Percentiles rank a stretch among this genome's conserved stretches.
phyloP scores from a whole-genome alignment of 1,140 invertebrate genomes.

The Camponotus pennsylvanicus region DNA sequence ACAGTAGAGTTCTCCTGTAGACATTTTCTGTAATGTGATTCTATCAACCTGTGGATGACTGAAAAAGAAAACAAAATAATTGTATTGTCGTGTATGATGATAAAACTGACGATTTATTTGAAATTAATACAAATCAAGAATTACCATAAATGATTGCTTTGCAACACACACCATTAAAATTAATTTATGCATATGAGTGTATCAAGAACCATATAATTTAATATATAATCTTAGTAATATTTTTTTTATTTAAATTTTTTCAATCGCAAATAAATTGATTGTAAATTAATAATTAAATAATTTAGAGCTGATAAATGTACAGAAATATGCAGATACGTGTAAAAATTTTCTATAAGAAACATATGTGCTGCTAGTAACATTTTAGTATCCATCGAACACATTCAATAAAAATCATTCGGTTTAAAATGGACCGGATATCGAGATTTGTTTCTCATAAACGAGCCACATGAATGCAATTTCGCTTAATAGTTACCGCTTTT shows the following conservation, averaged over 20 bases:
- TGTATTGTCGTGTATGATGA: neutral
- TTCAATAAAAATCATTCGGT: slow-evolving; percentile 67
- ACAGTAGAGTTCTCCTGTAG: too few species aligned
- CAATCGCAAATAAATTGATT: too few species aligned
- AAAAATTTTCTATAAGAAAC: too few species aligned
- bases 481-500: slow-evolving; percentile 27
- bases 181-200: too few species aligned
- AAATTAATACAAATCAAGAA: neutral
- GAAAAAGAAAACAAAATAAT: slow-evolving; percentile 3
- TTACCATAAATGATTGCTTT: neutral
- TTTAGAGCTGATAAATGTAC: too few species aligned
- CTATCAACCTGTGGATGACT: neutral
- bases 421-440: slow-evolving; percentile 70
- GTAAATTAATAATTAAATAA: too few species aligned
- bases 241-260: too few species aligned
- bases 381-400: slow-evolving; percentile 3
- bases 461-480: neutral
- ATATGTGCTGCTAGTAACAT: neutral
- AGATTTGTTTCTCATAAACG: slow-evolving; percentile 74
- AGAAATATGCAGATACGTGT: too few species aligned
- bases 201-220: too few species aligned
- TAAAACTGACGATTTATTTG: slow-evolving; percentile 9
- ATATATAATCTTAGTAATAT: too few species aligned
- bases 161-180: neutral
- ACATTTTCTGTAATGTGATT: too few species aligned